These are phyloP conservation scores for Zaprionus inermis DNA, from an alignment of 1,140 invertebrate genomes.

Conservation along the genomic window DNA sequence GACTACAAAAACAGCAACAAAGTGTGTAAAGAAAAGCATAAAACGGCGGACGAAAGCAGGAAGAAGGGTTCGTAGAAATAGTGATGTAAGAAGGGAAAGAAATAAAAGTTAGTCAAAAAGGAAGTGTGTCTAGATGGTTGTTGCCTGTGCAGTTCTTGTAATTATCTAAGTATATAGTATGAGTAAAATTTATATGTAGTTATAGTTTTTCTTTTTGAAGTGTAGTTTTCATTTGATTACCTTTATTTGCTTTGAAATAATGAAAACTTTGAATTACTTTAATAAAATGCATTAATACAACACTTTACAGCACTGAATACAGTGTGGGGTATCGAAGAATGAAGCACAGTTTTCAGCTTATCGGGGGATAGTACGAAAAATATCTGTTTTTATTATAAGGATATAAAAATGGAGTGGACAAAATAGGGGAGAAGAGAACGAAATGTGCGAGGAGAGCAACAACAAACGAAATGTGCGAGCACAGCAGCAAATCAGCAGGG, in stretches of 20 bases:
- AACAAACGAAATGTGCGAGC: not conserved
- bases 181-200: not conserved
- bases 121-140: not conserved
- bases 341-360: not conserved
- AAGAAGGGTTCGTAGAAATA: not conserved
- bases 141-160: not conserved
- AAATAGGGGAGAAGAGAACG: not conserved
- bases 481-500: not conserved
- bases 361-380: not conserved
- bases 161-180: not conserved
- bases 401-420: not conserved
- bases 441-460: not conserved
- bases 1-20: constrained; percentile 19
- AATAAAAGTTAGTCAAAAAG: not conserved
- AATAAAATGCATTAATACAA: not conserved
- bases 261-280: not conserved
- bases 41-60: constrained; percentile 9
- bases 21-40: not conserved
- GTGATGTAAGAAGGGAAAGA: not conserved
- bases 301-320: not conserved
- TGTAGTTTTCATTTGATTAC: no score
- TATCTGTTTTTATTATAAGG: not conserved
- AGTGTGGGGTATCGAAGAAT: not conserved
- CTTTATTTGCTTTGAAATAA: not conserved
- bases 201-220: no score